phyloP scores from a whole-genome alignment of 2,888 invertebrate species.

The Empis livida region DNA sequence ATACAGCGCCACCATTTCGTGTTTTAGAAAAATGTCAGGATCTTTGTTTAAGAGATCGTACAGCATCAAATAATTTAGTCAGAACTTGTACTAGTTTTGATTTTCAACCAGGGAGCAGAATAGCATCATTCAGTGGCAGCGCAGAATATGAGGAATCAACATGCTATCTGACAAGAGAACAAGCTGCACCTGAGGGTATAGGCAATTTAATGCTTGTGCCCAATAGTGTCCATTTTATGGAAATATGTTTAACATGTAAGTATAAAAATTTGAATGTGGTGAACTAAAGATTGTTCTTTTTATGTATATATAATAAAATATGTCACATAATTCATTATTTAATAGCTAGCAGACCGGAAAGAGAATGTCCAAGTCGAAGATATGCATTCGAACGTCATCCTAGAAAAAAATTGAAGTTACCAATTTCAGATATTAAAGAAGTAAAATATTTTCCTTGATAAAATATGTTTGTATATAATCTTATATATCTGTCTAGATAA shows the following conservation, averaged over 20 bases:
- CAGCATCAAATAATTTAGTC: conserved; percentile 64
- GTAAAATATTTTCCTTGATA: conserved; percentile 29
- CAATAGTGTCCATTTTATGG: conserved; percentile 80
- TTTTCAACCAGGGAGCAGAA: conserved; percentile 78
- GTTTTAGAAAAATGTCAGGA: conserved; percentile 84
- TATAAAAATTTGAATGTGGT: no score
- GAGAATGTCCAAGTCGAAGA: conserved; percentile 76
- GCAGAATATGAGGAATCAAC: conserved; percentile 81
- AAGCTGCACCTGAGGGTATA: conserved; percentile 77
- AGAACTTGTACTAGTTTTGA: conserved; percentile 80
- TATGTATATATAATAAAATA: no score
- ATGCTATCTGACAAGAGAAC: conserved; percentile 74
- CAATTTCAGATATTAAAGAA: conserved; percentile 70
- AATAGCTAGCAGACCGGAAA: conserved; percentile 67
- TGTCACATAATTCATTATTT: no score
- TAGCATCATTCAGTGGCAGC: conserved; percentile 66
- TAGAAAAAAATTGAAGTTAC: conserved; percentile 67
- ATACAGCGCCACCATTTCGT: conserved; percentile 72
- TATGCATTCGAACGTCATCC: conserved; percentile 83
- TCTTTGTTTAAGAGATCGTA: conserved; percentile 67
- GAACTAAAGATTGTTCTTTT: no score
- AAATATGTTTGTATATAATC: neutral
- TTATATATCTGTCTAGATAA: conserved; percentile 31
- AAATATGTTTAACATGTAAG: conserved; percentile 81
- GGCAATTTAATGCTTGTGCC: conserved; percentile 80